Evolutionary conservation across 2,113 vertebrate species (phyloP).

Genomic region (Microtus pennsylvanicus): DNA sequence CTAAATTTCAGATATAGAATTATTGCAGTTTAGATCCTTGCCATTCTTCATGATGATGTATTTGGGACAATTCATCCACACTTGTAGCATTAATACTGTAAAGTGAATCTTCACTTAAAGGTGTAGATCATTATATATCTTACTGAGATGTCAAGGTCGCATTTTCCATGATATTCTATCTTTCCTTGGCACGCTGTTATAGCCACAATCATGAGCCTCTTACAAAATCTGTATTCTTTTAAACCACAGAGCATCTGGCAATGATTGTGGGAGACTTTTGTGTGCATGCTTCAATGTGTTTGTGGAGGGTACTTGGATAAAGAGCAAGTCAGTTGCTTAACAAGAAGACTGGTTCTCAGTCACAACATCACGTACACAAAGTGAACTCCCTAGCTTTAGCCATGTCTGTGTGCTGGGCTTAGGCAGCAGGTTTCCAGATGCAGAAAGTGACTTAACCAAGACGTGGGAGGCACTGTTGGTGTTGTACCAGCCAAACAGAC

Average conservation of each 20-base stretch:
- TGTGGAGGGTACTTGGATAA: constrained; percentile 32
- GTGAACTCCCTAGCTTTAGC: constrained; percentile 12
- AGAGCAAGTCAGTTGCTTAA: not conserved
- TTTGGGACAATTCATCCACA: constrained; percentile 33
- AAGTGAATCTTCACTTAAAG: constrained; percentile 50
- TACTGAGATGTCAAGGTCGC: not conserved
- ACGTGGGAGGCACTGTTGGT: not conserved
- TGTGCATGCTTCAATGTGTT: constrained; percentile 36
- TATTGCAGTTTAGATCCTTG: constrained; percentile 42
- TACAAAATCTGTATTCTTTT: constrained; percentile 39
- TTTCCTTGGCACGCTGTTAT: constrained; percentile 27
- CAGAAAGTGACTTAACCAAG: not conserved
- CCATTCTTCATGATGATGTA: constrained; percentile 24
- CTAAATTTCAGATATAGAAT: constrained; percentile 31
- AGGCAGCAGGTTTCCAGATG: constrained; percentile 13
- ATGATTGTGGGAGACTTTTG: constrained; percentile 30
- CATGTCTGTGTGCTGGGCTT: not conserved
- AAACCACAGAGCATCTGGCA: constrained; percentile 20
- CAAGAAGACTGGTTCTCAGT: constrained; percentile 27
- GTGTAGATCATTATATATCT: not conserved
- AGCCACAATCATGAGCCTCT: constrained; percentile 23
- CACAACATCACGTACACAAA: not conserved
- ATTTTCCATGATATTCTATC: constrained; percentile 15
- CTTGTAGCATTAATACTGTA: constrained; percentile 21
- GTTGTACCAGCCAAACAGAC: not conserved